These are phyloP conservation scores for Odobenus rosmarus DNA, from an alignment of 2,113 vertebrate species.

Conservation along the genomic window DNA sequence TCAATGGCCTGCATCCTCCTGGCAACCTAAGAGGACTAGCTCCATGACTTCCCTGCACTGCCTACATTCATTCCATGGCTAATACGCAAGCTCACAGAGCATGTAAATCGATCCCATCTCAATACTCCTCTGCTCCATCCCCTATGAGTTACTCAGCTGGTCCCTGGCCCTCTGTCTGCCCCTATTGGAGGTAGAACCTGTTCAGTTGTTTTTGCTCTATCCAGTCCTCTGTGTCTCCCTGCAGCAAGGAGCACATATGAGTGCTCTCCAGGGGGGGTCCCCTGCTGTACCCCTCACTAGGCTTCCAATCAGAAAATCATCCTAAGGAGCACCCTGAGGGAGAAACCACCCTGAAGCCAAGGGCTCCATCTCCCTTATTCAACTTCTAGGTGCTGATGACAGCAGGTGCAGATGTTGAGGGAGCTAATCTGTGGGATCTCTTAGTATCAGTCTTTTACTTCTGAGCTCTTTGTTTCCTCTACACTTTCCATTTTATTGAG, in stretches of 20 bases:
- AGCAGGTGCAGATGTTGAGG: neutral
- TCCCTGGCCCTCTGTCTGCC: neutral
- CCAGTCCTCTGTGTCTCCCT: neutral
- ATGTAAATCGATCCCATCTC: neutral
- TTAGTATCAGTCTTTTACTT: neutral
- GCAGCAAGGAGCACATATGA: neutral
- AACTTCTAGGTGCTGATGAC: neutral
- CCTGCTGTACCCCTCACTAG: neutral
- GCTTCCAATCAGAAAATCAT: neutral
- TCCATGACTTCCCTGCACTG: accelerated
- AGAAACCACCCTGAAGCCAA: neutral
- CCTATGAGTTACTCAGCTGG: neutral
- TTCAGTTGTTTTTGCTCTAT: neutral
- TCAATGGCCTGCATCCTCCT: neutral
- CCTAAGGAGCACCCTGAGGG: neutral
- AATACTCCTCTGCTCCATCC: neutral
- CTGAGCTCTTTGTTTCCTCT: neutral
- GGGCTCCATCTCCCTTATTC: neutral
- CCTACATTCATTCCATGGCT: neutral
- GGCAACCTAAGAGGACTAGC: neutral
- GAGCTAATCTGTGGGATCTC: neutral
- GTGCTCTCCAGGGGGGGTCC: neutral
- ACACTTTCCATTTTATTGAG: neutral
- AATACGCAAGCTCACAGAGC: neutral
- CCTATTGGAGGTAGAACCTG: neutral